Percentiles rank a stretch among this genome's conserved stretches.
These are phyloP conservation scores for Eciton burchellii DNA, from an alignment of 1,140 invertebrate species.

Conservation along the genomic window DNA sequence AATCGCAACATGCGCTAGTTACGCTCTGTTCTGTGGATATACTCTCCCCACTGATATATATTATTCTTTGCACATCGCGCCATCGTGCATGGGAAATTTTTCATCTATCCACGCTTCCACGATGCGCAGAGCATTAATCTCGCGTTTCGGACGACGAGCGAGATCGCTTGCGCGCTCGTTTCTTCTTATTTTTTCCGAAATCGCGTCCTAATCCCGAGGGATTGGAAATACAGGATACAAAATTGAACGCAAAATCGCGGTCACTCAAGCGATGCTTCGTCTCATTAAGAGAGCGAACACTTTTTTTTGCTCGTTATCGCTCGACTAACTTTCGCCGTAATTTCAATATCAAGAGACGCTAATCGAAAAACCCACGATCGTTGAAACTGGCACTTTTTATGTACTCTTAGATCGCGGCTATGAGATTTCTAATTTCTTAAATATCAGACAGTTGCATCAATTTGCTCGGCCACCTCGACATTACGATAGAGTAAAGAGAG, in stretches of 20 bases:
- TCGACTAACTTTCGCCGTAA: constrained; percentile 11
- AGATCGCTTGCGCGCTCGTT: neutral
- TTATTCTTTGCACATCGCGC: constrained; percentile 16
- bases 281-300: constrained; percentile 25
- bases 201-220: neutral
- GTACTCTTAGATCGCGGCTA: constrained; percentile 5
- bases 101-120: constrained; percentile 7
- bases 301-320: constrained; percentile 15
- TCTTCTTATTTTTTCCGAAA: neutral
- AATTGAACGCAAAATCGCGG: neutral
- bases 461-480: neutral
- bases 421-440: constrained; percentile 1
- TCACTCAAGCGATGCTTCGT: neutral
- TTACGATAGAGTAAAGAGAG: neutral
- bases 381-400: constrained; percentile 3
- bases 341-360: constrained; percentile 4
- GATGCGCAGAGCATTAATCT: constrained; percentile 6
- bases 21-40: neutral
- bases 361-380: neutral
- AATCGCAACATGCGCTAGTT: neutral
- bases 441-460: neutral
- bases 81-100: constrained; percentile 10
- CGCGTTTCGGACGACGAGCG: neutral
- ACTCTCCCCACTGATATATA: constrained; percentile 3
- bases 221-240: neutral